Conservation (phyloP, 2,113 vertebrate species). For the Lanius ludovicianus region DNA sequence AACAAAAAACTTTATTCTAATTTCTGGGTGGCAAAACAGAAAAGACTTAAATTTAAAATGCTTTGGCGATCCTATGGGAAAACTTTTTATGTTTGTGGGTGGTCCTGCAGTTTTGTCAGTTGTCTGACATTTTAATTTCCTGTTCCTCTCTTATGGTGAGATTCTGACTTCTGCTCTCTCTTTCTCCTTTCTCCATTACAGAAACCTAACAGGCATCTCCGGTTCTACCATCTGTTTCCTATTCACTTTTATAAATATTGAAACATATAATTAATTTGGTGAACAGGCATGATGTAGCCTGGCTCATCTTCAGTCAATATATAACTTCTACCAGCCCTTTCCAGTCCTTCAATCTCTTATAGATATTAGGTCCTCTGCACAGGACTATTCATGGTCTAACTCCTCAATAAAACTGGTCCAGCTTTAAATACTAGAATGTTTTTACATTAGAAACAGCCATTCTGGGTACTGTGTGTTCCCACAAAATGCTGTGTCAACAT, state of each 20-base stretch:
- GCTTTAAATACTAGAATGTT: not conserved
- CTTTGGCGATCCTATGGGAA: not conserved
- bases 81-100: slow-evolving; percentile 21
- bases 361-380: not conserved
- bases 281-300: slow-evolving; percentile 5
- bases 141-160: slow-evolving; percentile 56
- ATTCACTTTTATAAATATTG: slow-evolving; percentile 62
- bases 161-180: slow-evolving; percentile 62
- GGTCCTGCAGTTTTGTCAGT: slow-evolving; percentile 61
- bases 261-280: slow-evolving; percentile 66
- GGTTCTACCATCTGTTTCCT: slow-evolving; percentile 68
- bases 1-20: not conserved
- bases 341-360: not conserved
- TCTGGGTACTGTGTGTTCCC: not conserved
- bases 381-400: not conserved
- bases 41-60: not conserved
- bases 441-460: not conserved
- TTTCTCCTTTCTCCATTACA: slow-evolving; percentile 32
- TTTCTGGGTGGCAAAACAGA: not conserved
- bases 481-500: not conserved
- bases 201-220: slow-evolving; percentile 50
- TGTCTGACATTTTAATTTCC: slow-evolving; percentile 74
- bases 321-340: slow-evolving; percentile 42
- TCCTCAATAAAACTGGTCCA: not conserved
- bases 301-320: slow-evolving; percentile 46